phyloP scores from a whole-genome alignment of 2,888 invertebrate species.

The Synanthedon myopaeformis region DNA sequence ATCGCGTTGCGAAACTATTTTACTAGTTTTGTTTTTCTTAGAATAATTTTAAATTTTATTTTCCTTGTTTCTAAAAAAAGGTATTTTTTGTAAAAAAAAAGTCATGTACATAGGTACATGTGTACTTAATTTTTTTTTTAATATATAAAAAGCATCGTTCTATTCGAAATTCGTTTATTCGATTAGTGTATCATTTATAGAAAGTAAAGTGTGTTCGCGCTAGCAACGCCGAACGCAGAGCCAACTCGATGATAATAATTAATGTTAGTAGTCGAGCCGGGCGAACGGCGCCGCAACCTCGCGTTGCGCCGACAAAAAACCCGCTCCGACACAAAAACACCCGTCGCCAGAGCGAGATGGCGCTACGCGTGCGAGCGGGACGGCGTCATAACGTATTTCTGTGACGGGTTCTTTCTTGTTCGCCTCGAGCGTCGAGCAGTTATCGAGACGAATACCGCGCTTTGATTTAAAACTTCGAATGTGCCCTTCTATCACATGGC shows the following conservation, averaged over 20 bases:
- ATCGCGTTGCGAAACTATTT: background rate
- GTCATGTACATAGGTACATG: background rate
- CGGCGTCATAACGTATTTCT: slow-evolving; percentile 53
- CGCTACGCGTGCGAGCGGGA: slow-evolving; percentile 36
- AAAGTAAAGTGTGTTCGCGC: slow-evolving; percentile 63
- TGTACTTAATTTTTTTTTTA: too few species aligned
- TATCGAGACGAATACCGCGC: slow-evolving; percentile 56
- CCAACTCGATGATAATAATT: slow-evolving; percentile 64
- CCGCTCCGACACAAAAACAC: slow-evolving; percentile 69
- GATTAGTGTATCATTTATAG: slow-evolving; percentile 25
- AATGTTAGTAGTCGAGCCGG: slow-evolving; percentile 54
- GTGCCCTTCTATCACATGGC: slow-evolving; percentile 71
- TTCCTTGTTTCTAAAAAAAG: too few species aligned
- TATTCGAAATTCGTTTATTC: too few species aligned
- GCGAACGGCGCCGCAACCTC: slow-evolving; percentile 49
- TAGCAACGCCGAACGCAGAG: slow-evolving; percentile 23
- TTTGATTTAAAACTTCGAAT: slow-evolving; percentile 67
- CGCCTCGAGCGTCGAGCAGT: slow-evolving; percentile 58
- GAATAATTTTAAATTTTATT: background rate
- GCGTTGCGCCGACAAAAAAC: slow-evolving; percentile 61
- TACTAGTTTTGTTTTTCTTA: background rate
- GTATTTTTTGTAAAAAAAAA: background rate
- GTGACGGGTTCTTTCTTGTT: slow-evolving; percentile 61
- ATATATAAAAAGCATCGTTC: too few species aligned
- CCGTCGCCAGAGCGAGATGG: slow-evolving; percentile 47